Evolutionary conservation across 2,888 invertebrate genomes (phyloP).

Genomic region (Hedya salicella): DNA sequence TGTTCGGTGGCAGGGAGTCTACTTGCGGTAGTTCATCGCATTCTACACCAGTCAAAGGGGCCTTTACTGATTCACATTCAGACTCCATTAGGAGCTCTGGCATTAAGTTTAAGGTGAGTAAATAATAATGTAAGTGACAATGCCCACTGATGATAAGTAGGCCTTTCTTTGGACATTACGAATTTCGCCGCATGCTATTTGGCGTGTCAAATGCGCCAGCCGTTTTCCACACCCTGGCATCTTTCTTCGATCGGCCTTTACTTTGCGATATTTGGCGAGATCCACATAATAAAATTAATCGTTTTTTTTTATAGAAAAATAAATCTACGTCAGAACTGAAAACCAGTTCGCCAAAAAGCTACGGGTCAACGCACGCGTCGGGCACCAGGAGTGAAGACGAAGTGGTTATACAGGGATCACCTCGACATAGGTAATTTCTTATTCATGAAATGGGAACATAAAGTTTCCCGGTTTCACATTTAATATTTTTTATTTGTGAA

Average conservation of each 20-base stretch:
- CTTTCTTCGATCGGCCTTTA: too few species aligned
- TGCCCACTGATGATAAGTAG: too few species aligned
- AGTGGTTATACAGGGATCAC: slow-evolving; percentile 66
- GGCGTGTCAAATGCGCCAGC: too few species aligned
- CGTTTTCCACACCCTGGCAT: too few species aligned
- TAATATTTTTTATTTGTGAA: too few species aligned
- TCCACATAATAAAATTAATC: neutral
- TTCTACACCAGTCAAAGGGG: slow-evolving; percentile 75
- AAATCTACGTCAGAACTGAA: slow-evolving; percentile 81
- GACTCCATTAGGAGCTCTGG: slow-evolving; percentile 72
- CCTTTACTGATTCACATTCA: slow-evolving; percentile 68
- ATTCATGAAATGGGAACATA: too few species aligned
- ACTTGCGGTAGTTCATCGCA: slow-evolving; percentile 84
- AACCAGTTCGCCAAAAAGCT: slow-evolving; percentile 71
- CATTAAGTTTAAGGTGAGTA: slow-evolving; percentile 74
- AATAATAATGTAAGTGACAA: too few species aligned
- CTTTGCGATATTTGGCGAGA: too few species aligned
- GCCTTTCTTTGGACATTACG: too few species aligned
- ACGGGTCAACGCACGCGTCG: slow-evolving; percentile 66
- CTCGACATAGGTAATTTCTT: slow-evolving; percentile 71
- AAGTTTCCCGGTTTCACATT: too few species aligned
- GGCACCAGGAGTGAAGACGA: slow-evolving; percentile 78
- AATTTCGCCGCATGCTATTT: too few species aligned
- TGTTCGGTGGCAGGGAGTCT: slow-evolving; percentile 94
- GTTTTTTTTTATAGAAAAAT: slow-evolving; percentile 71